Evolutionary conservation across 2,797 vertebrate species (phyloP), one percentile per base, ranked within the genome.

Genomic region (Crotalus adamanteus): DNA sequence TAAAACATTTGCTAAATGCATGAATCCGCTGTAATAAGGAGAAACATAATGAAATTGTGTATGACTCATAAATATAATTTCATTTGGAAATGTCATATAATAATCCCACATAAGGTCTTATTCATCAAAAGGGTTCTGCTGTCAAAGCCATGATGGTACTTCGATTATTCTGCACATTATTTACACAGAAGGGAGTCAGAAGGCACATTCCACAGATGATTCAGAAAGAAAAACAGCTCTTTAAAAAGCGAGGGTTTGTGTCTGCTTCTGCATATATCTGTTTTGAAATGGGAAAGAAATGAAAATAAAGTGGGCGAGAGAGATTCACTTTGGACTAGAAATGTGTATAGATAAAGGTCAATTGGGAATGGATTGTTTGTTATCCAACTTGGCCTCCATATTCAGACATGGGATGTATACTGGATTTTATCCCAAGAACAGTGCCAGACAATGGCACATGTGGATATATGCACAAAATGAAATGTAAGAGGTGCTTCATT

Each of bases 111-210:
- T 96, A 97, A 97, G 97, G 91, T 96, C 94, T 96, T 97, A 96
- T 97, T 98, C 95, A 97, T 98, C 97, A 97, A 97, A 97, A 97
- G 95, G 93, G 94, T 96, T 96, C 95, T 96, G 92, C 97, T 97
- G 96, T 97, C 97, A 96, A 89, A 97, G 93, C 95, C 51, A 22
- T 96, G 96, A 97, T 96, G 95, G 95, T 95, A 85, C 96, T 97
- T 97, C 97, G 97, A 97, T 98, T 98, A 97, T 97, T 98, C 97
- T 97, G 95, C 97, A 96, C 95, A 95, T 97, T 98, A 97, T 98
- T 97, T 98, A 97, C 96, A 97, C 94, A 96, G 93, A 94, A 93
- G 97, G 96, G 94, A 98, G 92, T 96, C 97, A 95, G 96, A 97
- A 97, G 95, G 92, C 96, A 96, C 95, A 96, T 97, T 97, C 94